Evolutionary conservation across 2,797 vertebrate species (phyloP), one percentile per base, ranked within the genome.

Genomic region (Anisognathus igniventris): DNA sequence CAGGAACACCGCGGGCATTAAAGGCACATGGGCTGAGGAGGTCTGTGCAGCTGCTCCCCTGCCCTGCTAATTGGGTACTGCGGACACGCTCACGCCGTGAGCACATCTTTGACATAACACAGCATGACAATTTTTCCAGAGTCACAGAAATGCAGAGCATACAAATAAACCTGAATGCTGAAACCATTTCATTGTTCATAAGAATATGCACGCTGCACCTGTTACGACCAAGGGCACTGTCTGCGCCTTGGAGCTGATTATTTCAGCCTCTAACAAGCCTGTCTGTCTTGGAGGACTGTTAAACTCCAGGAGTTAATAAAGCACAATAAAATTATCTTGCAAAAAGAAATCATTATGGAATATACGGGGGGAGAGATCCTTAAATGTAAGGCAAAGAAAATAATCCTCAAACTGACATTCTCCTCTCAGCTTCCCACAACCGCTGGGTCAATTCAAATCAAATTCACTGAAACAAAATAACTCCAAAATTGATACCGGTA

Each of bases 141-240:
- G 90, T 25, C 92, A 37, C 73, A 48, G 86, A 93, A 95, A 87
- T 7, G 50, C 78, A 77, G 60, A 67, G 93, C 83, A 92, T 91
- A 91, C 91, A 94, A 93, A 95, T 85, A 92, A 92, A 93, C 80
- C 88, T 71, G 85, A 79, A 28, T 1, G 57, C 86, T 42, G 86
- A 93, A 91, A 89, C 88, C 75, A 48, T 51, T 73, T 75, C 76
- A 89, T 90, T 94, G 95, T 95, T 92, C 74, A 4, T 47, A 68
- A 30, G 68, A 64, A 74, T 9, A 65, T 47, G 62, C 83, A 74
- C 51, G 14, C 21, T 93, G 88, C 94, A 94, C 94, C 93, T 95
- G 94, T 94, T 92, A 88, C 5, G 4, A 58, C 42, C 95, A 82
- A 94, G 88, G 90, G 85, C 91, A 95, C 79, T 72, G 74, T 37